phyloP scores from a whole-genome alignment of 2,113 vertebrate species.

The Menidia beryllina region DNA sequence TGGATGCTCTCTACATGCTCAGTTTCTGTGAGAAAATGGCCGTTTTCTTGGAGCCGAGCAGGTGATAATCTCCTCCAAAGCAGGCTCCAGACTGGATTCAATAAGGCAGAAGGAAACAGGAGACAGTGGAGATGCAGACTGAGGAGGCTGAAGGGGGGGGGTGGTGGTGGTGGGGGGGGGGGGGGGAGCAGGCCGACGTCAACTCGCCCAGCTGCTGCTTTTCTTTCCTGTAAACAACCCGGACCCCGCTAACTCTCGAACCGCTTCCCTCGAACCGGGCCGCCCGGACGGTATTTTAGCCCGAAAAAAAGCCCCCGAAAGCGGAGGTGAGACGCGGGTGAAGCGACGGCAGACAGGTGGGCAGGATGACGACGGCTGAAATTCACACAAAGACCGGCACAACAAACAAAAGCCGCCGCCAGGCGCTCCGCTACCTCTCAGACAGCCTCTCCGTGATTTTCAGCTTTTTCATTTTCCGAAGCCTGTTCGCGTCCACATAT shows the following conservation, averaged over 20 bases:
- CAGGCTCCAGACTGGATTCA: not conserved
- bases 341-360: constrained; percentile 61
- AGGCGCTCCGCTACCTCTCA: constrained; percentile 75
- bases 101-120: not conserved
- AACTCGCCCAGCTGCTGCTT: constrained; percentile 43
- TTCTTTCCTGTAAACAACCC: constrained; percentile 53
- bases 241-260: too few species aligned
- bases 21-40: not conserved
- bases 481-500: constrained; percentile 82
- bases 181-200: constrained; percentile 52
- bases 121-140: not conserved
- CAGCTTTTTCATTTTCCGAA: constrained; percentile 84
- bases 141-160: not conserved
- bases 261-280: too few species aligned
- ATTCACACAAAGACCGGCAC: constrained; percentile 70
- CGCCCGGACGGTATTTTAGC: not conserved
- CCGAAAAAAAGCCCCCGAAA: not conserved
- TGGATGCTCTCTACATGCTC: constrained; percentile 13
- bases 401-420: constrained; percentile 73
- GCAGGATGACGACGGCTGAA: constrained; percentile 50
- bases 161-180: too few species aligned
- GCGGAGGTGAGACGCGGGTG: not conserved
- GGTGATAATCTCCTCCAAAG: not conserved
- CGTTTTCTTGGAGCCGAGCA: fast-evolving
- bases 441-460: constrained; percentile 83